Base-by-base conservation (phyloP, 2,797 vertebrate genomes). In the Bradypus variegatus region DNA sequence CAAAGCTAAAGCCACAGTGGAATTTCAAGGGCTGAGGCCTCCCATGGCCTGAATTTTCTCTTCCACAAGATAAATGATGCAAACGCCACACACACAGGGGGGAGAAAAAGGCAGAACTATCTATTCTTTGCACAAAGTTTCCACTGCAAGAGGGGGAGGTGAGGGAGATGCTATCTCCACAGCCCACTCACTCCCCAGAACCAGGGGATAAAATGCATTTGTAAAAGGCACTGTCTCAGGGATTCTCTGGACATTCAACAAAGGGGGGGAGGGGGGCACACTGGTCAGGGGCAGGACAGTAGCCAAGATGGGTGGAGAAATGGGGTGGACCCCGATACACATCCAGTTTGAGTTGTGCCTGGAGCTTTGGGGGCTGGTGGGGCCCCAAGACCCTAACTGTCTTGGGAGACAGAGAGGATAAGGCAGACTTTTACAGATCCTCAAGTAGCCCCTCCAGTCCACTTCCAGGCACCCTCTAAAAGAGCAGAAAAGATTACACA, bases 221-320 rank as follows among this genome's bases (percentile, higher is more conserved):
- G 88, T 93, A 79, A 95, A 96, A 96, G 96, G 96, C 95, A 96
- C 96, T 95, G 92, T 96, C 89, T 90, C 65, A 85, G 89, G 75
- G 36, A 88, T 41, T 94, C 90, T 93, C 86, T 86, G 89, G 55
- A 95, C 92, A 95, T 93, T 95, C 95, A 86, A 78, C 89, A 82
- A 13, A 8, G 10, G 38, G 3, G 31, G 9, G 23, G 1, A 4
- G n/a, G 79, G 33, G 29, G 60, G 8, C 15, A 16, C 21, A 14
- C 69, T 18, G 62, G 65, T 33, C 19, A 25, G 27, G 64, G 81
- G 45, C 38, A 31, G 88, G 90, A 78, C 78, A 73, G 70, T 73
- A 89, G 91, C 69, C 87, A 38, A 78, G 67, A 72, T 62, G 65
- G 78, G 75, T 23, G 64, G 45, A 76, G 60, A 81, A 55, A 79